Conservation (phyloP, 1,140 invertebrate species). For the Linepithema humile region DNA sequence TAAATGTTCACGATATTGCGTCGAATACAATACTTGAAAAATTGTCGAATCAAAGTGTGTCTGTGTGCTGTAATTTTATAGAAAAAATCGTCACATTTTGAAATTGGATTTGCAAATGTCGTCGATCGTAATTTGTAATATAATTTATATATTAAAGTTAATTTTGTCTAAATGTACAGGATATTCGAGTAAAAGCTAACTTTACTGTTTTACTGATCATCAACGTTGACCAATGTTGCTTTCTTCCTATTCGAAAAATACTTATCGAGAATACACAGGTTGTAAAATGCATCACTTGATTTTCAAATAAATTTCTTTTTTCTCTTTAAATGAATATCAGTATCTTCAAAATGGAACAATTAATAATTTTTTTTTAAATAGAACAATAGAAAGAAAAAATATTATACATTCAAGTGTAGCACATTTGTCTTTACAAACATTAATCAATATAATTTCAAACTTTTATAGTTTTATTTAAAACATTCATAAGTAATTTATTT, state of each 20-base stretch:
- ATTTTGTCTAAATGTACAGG: slow-evolving; percentile 12
- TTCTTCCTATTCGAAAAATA: slow-evolving; percentile 9
- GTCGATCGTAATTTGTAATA: slow-evolving; percentile 4
- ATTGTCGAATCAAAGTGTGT: slow-evolving; percentile 21
- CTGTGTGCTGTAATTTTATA: not conserved
- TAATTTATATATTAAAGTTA: not conserved
- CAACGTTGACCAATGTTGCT: slow-evolving; percentile 30
- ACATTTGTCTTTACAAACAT: not conserved
- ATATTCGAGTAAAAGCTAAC: not conserved
- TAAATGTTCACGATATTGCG: slow-evolving; percentile 47
- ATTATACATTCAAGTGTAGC: not conserved
- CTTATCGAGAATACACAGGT: not conserved
- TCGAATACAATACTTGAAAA: slow-evolving; percentile 58
- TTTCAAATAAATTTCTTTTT: not conserved
- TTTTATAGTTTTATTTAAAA: not conserved
- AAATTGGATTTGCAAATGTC: not conserved
- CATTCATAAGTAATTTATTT: not conserved
- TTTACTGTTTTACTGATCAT: slow-evolving; percentile 4
- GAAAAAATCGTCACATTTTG: slow-evolving; percentile 9
- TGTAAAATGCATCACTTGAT: not conserved
- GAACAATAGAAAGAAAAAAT: not conserved
- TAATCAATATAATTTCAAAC: not conserved
- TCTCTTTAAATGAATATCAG: not conserved
- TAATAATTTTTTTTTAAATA: not conserved
- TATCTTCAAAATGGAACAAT: not conserved